These are phyloP conservation scores for Allygus modestus DNA, from an alignment of 2,888 invertebrate genomes.

Conservation along the genomic window DNA sequence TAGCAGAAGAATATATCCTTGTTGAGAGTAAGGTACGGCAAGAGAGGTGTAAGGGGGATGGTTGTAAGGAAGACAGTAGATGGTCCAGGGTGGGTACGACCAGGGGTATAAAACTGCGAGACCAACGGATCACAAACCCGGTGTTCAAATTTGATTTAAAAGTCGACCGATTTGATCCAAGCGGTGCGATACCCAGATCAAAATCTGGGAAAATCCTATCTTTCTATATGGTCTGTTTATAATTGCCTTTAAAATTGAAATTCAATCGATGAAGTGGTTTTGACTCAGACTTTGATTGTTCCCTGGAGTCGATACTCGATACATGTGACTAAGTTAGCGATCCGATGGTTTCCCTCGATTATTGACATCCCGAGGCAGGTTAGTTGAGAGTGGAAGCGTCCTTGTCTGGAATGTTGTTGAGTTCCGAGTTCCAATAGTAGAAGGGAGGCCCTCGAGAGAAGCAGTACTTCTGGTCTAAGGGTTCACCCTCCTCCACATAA, in stretches of 20 bases:
- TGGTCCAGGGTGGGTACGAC: background rate
- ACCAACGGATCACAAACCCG: background rate
- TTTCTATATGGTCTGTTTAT: too few relatives aligned
- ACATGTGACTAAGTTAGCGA: background rate
- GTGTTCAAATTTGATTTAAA: background rate
- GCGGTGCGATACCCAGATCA: too few relatives aligned
- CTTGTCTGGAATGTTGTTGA: conserved; percentile 86
- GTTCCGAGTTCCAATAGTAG: conserved; percentile 87
- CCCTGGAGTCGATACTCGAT: too few relatives aligned
- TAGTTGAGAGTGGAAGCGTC: conserved; percentile 81
- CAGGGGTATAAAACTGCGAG: background rate
- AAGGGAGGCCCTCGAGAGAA: conserved; percentile 90
- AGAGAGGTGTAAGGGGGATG: background rate
- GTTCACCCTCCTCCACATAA: conserved; percentile 87
- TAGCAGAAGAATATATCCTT: background rate
- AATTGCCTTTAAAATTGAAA: too few relatives aligned
- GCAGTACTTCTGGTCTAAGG: conserved; percentile 88
- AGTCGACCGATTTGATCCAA: too few relatives aligned
- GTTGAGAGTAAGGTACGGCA: background rate
- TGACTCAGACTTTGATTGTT: background rate
- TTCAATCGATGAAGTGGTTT: background rate
- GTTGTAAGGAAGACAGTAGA: background rate
- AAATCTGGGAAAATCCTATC: too few relatives aligned
- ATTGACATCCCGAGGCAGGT: background rate
- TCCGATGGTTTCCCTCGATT: background rate